These are phyloP conservation scores for Aythya baeri DNA, from an alignment of 2,113 vertebrate species.

Conservation along the genomic window DNA sequence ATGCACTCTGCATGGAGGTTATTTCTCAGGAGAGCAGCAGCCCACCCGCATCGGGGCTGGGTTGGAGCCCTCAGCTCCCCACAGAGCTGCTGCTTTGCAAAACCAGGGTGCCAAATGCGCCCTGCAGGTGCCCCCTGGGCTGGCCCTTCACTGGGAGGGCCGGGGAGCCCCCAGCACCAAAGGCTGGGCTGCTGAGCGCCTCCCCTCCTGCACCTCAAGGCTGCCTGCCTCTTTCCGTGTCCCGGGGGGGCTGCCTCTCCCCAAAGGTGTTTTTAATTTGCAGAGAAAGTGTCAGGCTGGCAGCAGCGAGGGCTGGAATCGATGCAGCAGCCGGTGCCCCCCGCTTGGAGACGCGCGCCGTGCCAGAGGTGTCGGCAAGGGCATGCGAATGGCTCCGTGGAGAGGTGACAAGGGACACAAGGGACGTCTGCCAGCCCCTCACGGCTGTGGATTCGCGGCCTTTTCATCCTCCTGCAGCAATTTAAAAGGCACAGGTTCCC, in stretches of 20 bases:
- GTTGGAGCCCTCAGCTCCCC: not conserved
- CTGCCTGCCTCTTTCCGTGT: not conserved
- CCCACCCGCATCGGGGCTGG: not conserved
- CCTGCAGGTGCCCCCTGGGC: too few relatives aligned
- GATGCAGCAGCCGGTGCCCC: not conserved
- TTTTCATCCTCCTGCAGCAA: not conserved
- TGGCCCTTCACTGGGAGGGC: not conserved
- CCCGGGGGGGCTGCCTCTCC: not conserved
- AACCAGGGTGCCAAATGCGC: not conserved
- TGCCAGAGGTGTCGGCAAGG: not conserved
- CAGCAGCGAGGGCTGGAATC: not conserved
- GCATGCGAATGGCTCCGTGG: not conserved
- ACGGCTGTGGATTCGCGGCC: not conserved
- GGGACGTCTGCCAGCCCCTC: not conserved
- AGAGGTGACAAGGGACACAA: not conserved
- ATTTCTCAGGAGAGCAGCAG: not conserved
- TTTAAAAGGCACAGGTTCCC: not conserved
- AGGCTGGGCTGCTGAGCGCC: not conserved
- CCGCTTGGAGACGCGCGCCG: fast-evolving
- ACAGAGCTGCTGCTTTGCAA: not conserved
- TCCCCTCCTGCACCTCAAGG: not conserved
- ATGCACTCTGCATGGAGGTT: fast-evolving
- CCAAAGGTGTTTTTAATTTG: not conserved
- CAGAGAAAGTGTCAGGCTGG: not conserved
- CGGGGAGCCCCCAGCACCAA: not conserved